Base-by-base conservation (phyloP, 1,140 invertebrate species). In the Drosophila nannoptera region DNA sequence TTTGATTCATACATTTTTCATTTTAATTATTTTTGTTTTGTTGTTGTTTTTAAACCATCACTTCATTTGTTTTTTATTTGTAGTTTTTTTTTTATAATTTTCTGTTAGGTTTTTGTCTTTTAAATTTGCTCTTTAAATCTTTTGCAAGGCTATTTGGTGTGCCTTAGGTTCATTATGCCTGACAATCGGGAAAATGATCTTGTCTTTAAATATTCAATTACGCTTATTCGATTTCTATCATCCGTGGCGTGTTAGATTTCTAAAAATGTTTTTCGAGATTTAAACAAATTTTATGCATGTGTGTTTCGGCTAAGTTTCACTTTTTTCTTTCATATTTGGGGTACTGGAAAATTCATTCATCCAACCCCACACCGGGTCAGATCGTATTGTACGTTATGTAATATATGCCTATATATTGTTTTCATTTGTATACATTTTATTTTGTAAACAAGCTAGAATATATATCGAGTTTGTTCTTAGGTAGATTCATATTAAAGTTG, bases 81-180 rank as follows among this genome's bases (percentile, higher is more conserved):
- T 68, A 46, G n/a, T 53, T 76, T 66, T 75, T 16, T 40, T 66
- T 66, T 69, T 65, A 59, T 69, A 48, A 65, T 40, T 61, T 67
- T 72, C 16, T 78, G 46, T 69, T 64, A 70, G 36, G 31, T 40
- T 54, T 53, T 59, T 64, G 35, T 80, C 74, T 80, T 84, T 74
- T 80, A 69, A 54, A 42, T 70, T 29, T 68, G 74, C 58, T 29
- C 55, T 77, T 73, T 63, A 65, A 64, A 67, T 73, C 63, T 63
- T 22, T 58, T 69, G 59, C 55, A 83, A 83, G 80, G 78, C 78
- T 84, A 78, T 84, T 78, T 83, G 78, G 78, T 83, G 78, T 83
- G 78, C 78, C 78, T 83, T 69, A 42, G 35, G 48, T 54, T 69
- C 56, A 7, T 68, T 73, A 38, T 69, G 62, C 43, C 63, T 78